phyloP scores from a whole-genome alignment of 2,113 vertebrate genomes.

The Paramisgurnus dabryanus region DNA sequence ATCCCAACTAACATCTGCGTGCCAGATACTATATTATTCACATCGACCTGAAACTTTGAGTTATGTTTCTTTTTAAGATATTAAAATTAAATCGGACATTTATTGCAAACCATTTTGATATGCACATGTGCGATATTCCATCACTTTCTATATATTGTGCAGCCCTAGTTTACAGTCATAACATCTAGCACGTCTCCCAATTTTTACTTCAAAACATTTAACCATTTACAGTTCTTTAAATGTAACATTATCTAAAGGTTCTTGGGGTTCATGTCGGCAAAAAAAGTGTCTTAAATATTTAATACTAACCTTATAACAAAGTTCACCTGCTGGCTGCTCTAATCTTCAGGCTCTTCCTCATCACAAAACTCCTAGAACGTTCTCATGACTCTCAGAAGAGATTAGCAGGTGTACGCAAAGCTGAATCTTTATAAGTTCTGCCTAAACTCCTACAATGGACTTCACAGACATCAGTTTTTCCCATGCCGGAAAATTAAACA shows the following conservation, averaged over 20 bases:
- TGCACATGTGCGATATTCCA: too few relatives aligned
- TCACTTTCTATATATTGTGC: too few relatives aligned
- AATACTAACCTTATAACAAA: neutral
- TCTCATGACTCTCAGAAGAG: slow-evolving; percentile 45
- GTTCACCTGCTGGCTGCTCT: slow-evolving; percentile 14
- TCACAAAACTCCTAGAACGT: slow-evolving; percentile 45
- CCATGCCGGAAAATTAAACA: slow-evolving; percentile 73
- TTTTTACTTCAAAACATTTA: too few relatives aligned
- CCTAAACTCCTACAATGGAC: slow-evolving; percentile 25
- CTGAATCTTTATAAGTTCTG: slow-evolving; percentile 41
- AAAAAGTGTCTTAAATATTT: neutral
- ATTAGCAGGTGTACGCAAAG: slow-evolving; percentile 50
- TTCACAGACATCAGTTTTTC: slow-evolving; percentile 65
- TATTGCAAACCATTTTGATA: too few relatives aligned
- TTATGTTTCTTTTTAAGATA: too few relatives aligned
- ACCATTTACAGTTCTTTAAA: too few relatives aligned
- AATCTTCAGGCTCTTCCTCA: slow-evolving; percentile 3
- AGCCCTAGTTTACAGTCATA: neutral
- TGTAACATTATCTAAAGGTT: too few relatives aligned
- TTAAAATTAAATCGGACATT: too few relatives aligned
- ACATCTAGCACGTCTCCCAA: neutral
- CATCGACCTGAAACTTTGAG: too few relatives aligned
- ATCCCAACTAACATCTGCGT: too few relatives aligned
- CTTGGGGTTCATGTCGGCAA: neutral
- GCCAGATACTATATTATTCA: too few relatives aligned